Evolutionary conservation across 2,797 vertebrate genomes (phyloP), one percentile per base, ranked within the genome.

Genomic region (Rhinatrema bivittatum): DNA sequence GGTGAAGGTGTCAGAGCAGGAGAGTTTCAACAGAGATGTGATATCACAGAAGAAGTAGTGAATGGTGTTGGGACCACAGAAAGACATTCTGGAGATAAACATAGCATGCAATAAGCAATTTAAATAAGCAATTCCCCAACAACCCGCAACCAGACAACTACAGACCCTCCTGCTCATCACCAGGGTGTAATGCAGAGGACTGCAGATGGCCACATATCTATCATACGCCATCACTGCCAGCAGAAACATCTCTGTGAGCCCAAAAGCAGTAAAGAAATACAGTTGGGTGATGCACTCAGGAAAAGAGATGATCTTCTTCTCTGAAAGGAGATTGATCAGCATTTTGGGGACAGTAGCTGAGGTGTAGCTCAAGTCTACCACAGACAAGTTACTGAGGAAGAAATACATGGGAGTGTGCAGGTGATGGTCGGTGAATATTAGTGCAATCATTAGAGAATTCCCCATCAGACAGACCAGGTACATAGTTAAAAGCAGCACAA

Each of bases 11-110:
- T 36, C 16, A 2, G 26, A 24, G 19, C 41, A 44, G 9, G 41
- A 27, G 13, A 44, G 24, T 6, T 18, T 21, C 18, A 36, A 41
- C 7, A 44, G 7, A 3, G 32, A 25, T 19, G 10, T 16, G 8
- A 24, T 12, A 15, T 44, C 41, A 25, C 41, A 44, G 21, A 36
- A 36, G 28, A 36, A 44, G 34, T 44, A 41, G 20, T 44, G 23
- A 8, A 44, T 22, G 9, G 15, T 14, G 16, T 44, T 36, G 15
- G 32, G 16, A 1, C 32, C 26, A 25, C 41, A 44, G 20, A 24
- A 44, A 7, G 35, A 26, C 13, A 44, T 25, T 3, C 4, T 12
- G 4, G 40, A 25, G 3, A 32, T 36, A 7, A 36, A 2, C 10
- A 36, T 29, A 10, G 13, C 11, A 2, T 16, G 16, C 6, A 36